Conservation (phyloP, 2,888 invertebrate genomes). For the Notodonta ziczac region DNA sequence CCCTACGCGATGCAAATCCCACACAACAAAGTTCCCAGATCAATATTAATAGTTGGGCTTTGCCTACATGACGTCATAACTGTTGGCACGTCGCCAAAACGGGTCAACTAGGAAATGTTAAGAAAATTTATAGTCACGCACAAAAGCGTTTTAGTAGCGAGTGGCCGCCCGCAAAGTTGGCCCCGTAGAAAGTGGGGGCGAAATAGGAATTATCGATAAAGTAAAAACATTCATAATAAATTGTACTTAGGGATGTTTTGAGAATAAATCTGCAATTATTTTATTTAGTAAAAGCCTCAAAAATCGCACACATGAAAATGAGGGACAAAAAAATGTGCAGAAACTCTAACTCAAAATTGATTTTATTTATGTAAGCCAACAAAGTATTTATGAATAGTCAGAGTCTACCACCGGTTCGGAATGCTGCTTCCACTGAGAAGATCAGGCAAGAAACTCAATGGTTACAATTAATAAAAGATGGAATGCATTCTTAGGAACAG, state of each 20-base stretch:
- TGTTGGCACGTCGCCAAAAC: conserved; percentile 49
- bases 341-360: no score
- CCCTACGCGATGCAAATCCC: conserved; percentile 17
- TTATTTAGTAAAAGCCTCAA: no score
- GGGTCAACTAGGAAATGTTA: conserved; percentile 47
- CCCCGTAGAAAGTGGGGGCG: conserved; percentile 22
- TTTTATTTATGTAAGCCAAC: no score
- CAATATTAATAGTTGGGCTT: conserved; percentile 44
- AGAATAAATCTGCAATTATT: no score
- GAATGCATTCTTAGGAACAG: no score
- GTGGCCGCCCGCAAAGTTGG: conserved; percentile 39
- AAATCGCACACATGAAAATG: no score
- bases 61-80: conserved; percentile 33
- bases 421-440: no score
- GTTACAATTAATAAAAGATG: no score
- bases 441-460: no score
- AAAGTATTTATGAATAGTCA: no score
- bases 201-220: neutral
- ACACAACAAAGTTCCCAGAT: conserved; percentile 36
- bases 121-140: conserved; percentile 52
- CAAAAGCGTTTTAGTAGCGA: conserved; percentile 39
- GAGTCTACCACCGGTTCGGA: no score
- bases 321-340: no score
- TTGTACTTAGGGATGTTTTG: neutral
- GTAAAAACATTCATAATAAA: conserved; percentile 13